These are phyloP conservation scores for Podarcis siculus DNA, from an alignment of 2,797 vertebrate species.

Conservation along the genomic window DNA sequence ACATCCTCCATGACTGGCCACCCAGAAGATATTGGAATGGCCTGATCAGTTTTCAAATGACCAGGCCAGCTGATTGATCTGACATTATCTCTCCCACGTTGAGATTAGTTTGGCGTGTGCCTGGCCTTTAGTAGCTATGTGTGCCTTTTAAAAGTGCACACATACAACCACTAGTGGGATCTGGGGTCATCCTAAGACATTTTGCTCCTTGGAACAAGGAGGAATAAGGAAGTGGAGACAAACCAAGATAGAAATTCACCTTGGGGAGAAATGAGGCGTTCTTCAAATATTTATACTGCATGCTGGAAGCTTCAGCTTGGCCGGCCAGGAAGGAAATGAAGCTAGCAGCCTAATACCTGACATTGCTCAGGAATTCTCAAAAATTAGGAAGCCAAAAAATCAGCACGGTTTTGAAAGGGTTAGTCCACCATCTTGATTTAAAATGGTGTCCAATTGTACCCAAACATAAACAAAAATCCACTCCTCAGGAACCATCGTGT, in stretches of 20 bases:
- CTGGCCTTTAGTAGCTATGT: not conserved
- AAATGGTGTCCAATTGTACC: too few relatives aligned
- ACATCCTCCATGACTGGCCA: not conserved
- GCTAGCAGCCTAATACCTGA: too few relatives aligned
- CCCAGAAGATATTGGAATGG: not conserved
- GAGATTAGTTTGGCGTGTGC: not conserved
- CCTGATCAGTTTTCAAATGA: not conserved
- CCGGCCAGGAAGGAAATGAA: too few relatives aligned
- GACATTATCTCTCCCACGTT: not conserved
- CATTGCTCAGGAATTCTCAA: too few relatives aligned
- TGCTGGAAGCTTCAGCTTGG: too few relatives aligned
- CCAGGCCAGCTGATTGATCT: not conserved
- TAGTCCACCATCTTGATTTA: too few relatives aligned
- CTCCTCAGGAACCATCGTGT: too few relatives aligned
- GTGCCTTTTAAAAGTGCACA: not conserved
- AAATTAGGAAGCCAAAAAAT: too few relatives aligned
- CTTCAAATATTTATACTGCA: too few relatives aligned
- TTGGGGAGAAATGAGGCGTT: not conserved
- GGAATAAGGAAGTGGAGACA: not conserved
- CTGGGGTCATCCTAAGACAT: not conserved
- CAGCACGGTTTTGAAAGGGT: too few relatives aligned
- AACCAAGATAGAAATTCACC: not conserved
- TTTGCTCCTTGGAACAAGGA: not conserved
- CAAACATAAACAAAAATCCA: too few relatives aligned
- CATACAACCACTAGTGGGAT: not conserved